Percentiles rank a stretch among this genome's conserved stretches.
Conservation (phyloP, 2,113 vertebrate genomes). For the Brachirus orientalis region DNA sequence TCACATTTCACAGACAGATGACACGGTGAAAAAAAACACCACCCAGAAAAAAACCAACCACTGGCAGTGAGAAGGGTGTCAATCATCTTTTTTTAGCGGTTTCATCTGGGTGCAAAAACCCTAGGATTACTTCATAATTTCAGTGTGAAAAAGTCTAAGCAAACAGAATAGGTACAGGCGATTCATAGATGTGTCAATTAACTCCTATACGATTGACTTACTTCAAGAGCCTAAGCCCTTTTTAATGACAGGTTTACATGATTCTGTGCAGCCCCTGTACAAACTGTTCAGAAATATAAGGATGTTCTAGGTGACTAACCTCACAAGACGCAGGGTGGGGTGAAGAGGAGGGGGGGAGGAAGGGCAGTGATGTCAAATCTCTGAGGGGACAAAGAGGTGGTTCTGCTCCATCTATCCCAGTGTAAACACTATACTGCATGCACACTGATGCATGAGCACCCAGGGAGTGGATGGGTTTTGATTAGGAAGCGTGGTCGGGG, state of each 20-base stretch:
- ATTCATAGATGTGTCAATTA: not conserved
- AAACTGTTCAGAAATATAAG: slow-evolving; percentile 39
- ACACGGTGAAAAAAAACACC: too few species aligned
- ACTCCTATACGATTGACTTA: slow-evolving; percentile 17
- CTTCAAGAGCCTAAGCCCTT: not conserved
- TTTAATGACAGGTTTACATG: slow-evolving; percentile 19
- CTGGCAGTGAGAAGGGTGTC: too few species aligned
- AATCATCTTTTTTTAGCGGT: too few species aligned
- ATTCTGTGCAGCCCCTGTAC: slow-evolving; percentile 12
- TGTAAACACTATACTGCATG: slow-evolving; percentile 53
- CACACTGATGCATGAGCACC: slow-evolving; percentile 29
- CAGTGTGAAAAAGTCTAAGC: too few species aligned
- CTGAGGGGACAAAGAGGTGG: slow-evolving; percentile 62
- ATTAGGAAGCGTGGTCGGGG: slow-evolving; percentile 52
- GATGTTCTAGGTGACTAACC: slow-evolving; percentile 51
- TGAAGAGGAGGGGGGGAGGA: not conserved
- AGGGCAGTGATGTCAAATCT: slow-evolving; percentile 50
- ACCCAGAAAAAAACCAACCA: too few species aligned
- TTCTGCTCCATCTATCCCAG: slow-evolving; percentile 61
- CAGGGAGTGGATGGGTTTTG: slow-evolving; percentile 47
- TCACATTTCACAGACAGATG: too few species aligned
- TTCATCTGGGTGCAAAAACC: too few species aligned
- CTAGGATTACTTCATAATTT: too few species aligned
- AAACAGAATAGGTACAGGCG: not conserved
- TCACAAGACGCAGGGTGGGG: slow-evolving; percentile 27